phyloP scores from a whole-genome alignment of 2,797 vertebrate species.

The Tadarida brasiliensis region DNA sequence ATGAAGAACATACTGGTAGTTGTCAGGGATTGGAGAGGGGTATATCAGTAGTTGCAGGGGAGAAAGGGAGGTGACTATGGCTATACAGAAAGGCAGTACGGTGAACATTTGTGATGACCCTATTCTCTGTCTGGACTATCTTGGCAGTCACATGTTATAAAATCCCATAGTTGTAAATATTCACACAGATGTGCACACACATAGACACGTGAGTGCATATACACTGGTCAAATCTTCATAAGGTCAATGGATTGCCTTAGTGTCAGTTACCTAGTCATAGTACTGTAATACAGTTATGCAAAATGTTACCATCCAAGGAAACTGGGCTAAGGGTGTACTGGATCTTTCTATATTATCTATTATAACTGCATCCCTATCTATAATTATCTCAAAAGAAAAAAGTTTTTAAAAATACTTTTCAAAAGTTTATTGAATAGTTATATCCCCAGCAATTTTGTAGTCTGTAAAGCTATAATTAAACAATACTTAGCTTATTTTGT shows the following conservation, averaged over 20 bases:
- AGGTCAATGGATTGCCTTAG: background rate
- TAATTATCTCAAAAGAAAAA: background rate
- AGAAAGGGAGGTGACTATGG: rapidly evolving
- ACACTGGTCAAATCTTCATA: background rate
- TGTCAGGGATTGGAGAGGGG: background rate
- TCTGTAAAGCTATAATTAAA: background rate
- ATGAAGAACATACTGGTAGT: background rate
- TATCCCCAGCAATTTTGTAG: background rate
- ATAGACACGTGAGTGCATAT: no score
- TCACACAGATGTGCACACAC: background rate
- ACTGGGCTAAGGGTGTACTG: background rate
- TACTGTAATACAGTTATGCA: no score
- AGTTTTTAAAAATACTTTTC: background rate
- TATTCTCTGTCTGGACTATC: background rate
- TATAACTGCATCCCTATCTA: background rate
- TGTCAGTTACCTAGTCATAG: background rate
- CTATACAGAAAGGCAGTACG: background rate
- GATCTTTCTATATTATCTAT: background rate
- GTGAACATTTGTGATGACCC: rapidly evolving
- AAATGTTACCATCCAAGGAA: background rate
- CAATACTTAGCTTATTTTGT: background rate
- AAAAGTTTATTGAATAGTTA: background rate
- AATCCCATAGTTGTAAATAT: background rate
- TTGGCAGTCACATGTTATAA: background rate
- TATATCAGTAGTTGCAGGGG: background rate